A percentile compares a stretch with the other conserved stretches of the same genome.
phyloP scores from a whole-genome alignment of 2,797 vertebrate genomes.

The Syncerus caffer region DNA sequence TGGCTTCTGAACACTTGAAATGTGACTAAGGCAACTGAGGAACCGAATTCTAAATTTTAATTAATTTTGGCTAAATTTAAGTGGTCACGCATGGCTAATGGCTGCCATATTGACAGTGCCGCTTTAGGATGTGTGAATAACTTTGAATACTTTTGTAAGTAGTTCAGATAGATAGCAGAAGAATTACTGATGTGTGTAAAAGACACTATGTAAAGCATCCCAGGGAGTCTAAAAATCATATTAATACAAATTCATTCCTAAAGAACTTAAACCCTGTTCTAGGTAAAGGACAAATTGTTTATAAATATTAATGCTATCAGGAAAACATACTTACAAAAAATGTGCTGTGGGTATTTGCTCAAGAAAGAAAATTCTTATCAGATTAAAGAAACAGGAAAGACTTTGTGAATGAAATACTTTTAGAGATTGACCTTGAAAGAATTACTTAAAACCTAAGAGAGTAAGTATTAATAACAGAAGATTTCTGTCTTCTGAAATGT shows the following conservation, averaged over 20 bases:
- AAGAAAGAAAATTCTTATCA: not conserved
- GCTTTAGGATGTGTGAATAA: not conserved
- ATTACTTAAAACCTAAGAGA: constrained; percentile 23
- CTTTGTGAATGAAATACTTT: not conserved
- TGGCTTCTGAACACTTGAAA: not conserved
- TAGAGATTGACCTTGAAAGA: constrained; percentile 12
- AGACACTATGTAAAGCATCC: not conserved
- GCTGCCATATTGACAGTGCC: not conserved
- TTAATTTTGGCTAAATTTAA: constrained; percentile 7
- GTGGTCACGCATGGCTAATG: not conserved
- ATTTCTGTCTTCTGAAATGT: not conserved
- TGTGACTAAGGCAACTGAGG: not conserved
- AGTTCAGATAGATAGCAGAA: not conserved
- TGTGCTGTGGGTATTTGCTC: not conserved
- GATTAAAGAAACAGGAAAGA: not conserved
- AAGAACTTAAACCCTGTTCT: not conserved
- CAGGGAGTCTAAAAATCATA: not conserved
- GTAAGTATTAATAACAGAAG: not conserved
- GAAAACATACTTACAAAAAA: constrained; percentile 22
- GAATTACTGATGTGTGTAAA: not conserved
- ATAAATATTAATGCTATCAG: not conserved
- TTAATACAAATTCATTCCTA: not conserved
- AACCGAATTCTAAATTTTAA: not conserved
- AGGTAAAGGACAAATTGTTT: not conserved
- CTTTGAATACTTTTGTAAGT: not conserved